phyloP scores from a whole-genome alignment of 2,113 vertebrate genomes.

The Calidris pygmaea region DNA sequence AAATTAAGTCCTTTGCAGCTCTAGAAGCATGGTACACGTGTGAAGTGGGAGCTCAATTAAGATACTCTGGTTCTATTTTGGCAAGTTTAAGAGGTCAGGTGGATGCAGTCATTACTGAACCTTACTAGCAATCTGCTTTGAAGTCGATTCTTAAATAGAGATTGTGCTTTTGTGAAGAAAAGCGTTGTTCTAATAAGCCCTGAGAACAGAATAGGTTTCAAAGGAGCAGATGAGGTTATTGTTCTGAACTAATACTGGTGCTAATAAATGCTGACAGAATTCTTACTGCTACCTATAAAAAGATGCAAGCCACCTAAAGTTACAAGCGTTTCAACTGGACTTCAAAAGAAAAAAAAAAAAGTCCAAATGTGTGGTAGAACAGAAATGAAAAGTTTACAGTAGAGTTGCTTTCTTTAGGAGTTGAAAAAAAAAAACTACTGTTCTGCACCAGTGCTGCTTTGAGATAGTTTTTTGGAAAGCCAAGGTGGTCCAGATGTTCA shows the following conservation, averaged over 20 bases:
- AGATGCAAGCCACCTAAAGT: background rate
- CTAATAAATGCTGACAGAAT: conserved; percentile 71
- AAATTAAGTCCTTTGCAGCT: background rate
- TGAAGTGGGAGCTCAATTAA: background rate
- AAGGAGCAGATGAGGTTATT: conserved; percentile 70
- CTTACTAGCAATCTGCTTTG: conserved; percentile 69
- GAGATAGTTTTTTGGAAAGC: background rate
- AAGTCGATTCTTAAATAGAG: conserved; percentile 77
- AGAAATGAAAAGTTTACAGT: background rate
- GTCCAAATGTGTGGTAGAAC: background rate
- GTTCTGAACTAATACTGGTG: conserved; percentile 69
- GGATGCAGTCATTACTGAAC: conserved; percentile 48
- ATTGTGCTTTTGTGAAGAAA: conserved; percentile 77
- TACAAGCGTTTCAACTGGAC: background rate
- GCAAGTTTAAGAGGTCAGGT: background rate
- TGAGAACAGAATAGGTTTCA: conserved; percentile 76
- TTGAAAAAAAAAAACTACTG: background rate
- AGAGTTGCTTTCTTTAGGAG: background rate
- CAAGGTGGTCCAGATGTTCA: background rate
- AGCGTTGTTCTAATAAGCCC: conserved; percentile 71
- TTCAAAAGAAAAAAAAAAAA: background rate
- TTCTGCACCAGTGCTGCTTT: background rate
- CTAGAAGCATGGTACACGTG: background rate
- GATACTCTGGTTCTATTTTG: background rate
- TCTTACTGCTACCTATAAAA: conserved; percentile 71